Base-by-base conservation (phyloP, 2,888 invertebrate species). In the Agriopis marginaria region DNA sequence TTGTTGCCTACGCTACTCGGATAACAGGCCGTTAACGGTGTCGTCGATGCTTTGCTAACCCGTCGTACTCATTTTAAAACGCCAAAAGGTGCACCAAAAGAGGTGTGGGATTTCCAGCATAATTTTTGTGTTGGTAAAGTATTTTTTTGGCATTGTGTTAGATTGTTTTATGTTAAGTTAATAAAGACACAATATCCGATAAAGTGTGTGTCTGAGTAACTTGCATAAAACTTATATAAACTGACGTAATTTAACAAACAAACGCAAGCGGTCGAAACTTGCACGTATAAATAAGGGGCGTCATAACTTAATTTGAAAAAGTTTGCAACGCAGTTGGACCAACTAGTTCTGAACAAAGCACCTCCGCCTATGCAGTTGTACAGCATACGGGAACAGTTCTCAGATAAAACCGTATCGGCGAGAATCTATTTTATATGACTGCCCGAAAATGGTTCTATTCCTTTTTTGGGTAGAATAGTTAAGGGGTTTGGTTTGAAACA, bases 271-370 rank as follows among this genome's bases (percentile, higher is more conserved):
- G 62, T 66, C 63, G 54, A 54, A 64, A 65, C 47, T 70, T 63
- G 39, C 54, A 54, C 44, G 54, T 69, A 65, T 62, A 66, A 70
- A 70, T 70, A 66, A 63, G 53, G 62, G 40, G 56, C 32, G 55
- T 47, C 60, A 62, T 66, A 70, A 76, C 75, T 77, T 79, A 76
- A 78, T 79, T 76, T 78, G 64, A 74, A 79, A 80, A 78, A 79
- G 75, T 81, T 80, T 73, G 66, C 72, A 65, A 64, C 66, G 72
- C 78, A 70, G 75, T 74, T 70, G 71, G 71, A 68, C 70, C 70
- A 66, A 75, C 74, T 73, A 75, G 76, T 75, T 73, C 60, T 56
- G 68, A 73, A 74, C 75, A 70, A 75, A 76, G 74, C 62, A 68
- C 55, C 51, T 65, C 70, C 66, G 72, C 70, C 73, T 74, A 71